Conservation (phyloP, 2,888 invertebrate genomes). For the Orchesellides sinensis region DNA sequence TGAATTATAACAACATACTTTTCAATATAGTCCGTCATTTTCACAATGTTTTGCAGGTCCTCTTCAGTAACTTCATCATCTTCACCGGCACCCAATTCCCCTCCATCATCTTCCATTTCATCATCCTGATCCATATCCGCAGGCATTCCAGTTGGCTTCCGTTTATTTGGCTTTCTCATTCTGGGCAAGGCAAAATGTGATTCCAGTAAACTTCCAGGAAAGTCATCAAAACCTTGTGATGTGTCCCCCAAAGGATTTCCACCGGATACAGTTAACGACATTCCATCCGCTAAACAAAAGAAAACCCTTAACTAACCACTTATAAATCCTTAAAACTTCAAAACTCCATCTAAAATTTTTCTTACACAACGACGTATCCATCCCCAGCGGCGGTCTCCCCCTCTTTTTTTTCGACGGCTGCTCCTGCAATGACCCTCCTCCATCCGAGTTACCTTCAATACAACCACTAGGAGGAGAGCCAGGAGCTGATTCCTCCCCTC, state of each 20-base stretch:
- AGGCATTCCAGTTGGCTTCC: slow-evolving; percentile 68
- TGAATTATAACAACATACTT: slow-evolving; percentile 61
- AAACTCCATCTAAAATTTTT: neutral
- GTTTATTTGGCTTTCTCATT: slow-evolving; percentile 65
- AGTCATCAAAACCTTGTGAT: slow-evolving; percentile 72
- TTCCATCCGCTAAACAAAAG: slow-evolving; percentile 66
- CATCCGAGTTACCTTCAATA: slow-evolving; percentile 73
- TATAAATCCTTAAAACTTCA: neutral
- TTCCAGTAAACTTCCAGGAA: slow-evolving; percentile 72
- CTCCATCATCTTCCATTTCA: slow-evolving; percentile 72
- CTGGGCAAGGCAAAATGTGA: slow-evolving; percentile 74
- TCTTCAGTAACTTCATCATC: slow-evolving; percentile 75
- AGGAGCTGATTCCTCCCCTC: slow-evolving; percentile 73
- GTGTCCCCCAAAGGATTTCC: slow-evolving; percentile 69
- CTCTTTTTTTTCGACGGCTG: slow-evolving; percentile 81
- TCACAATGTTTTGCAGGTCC: slow-evolving; percentile 74
- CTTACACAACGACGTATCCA: slow-evolving; percentile 72
- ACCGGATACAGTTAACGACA: slow-evolving; percentile 71
- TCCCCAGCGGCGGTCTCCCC: slow-evolving; percentile 84
- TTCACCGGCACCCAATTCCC: slow-evolving; percentile 65
- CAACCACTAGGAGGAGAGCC: slow-evolving; percentile 73
- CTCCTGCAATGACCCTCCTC: slow-evolving; percentile 75
- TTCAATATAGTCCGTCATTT: slow-evolving; percentile 75
- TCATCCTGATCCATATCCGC: slow-evolving; percentile 72
- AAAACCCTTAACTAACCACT: neutral